A percentile compares a stretch with the other conserved stretches of the same genome.
phyloP scores from a whole-genome alignment of 2,888 invertebrate species.

The Cosmorhoe ocellata region DNA sequence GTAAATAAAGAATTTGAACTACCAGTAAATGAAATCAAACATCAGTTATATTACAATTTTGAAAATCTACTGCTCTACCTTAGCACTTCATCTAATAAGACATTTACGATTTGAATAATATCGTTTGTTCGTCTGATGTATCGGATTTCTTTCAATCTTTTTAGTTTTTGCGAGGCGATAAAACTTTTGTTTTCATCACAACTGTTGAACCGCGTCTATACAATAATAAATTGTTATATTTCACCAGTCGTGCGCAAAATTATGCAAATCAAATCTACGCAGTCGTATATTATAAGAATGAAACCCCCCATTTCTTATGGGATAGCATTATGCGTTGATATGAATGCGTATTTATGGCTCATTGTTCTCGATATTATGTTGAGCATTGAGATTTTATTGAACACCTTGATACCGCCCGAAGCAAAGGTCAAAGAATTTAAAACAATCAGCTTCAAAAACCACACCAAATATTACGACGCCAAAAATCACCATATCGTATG shows the following conservation, averaged over 20 bases:
- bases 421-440: conserved; percentile 49
- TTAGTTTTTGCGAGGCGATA: background rate
- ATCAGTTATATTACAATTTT: too few relatives aligned
- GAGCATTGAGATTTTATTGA: conserved; percentile 66
- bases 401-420: conserved; percentile 56
- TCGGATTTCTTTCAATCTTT: too few relatives aligned
- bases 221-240: conserved; percentile 25
- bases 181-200: conserved; percentile 12
- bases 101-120: too few relatives aligned
- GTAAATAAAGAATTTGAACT: too few relatives aligned
- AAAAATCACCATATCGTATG: too few relatives aligned
- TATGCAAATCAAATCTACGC: conserved; percentile 47
- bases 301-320: conserved; percentile 60
- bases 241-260: conserved; percentile 45
- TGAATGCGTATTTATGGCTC: conserved; percentile 70
- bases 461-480: too few relatives aligned
- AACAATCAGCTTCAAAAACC: conserved; percentile 10
- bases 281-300: conserved; percentile 60
- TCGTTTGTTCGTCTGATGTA: too few relatives aligned
- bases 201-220: conserved; percentile 5
- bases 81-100: too few relatives aligned
- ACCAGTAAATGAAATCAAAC: too few relatives aligned
- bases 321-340: conserved; percentile 71
- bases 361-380: conserved; percentile 74
- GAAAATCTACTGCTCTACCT: too few relatives aligned